Conservation (phyloP, 2,113 vertebrate species). For the Fulmarus glacialis region DNA sequence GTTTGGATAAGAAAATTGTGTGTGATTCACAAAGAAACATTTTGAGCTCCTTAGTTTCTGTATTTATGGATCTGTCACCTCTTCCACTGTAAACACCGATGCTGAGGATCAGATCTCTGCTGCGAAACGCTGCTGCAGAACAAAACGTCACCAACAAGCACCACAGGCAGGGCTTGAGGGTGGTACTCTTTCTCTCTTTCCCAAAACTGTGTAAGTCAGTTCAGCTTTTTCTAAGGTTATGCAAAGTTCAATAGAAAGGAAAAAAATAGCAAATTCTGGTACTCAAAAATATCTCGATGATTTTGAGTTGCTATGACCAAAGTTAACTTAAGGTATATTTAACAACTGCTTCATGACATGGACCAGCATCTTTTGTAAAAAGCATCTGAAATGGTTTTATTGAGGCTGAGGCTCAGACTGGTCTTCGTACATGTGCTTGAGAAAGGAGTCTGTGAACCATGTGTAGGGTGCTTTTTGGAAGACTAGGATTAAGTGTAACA, state of each 20-base stretch:
- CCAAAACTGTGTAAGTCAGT: not conserved
- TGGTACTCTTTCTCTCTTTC: not conserved
- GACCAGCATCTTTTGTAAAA: not conserved
- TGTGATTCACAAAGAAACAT: slow-evolving; percentile 31
- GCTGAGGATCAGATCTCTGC: not conserved
- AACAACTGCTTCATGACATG: not conserved
- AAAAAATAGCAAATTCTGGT: not conserved
- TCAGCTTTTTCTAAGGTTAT: not conserved
- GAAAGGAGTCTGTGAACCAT: not conserved
- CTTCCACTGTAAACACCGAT: not conserved
- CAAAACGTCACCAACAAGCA: not conserved
- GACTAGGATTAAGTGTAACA: not conserved
- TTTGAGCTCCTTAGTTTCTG: not conserved
- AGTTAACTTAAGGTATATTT: not conserved
- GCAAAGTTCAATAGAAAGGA: not conserved
- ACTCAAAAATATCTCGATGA: not conserved
- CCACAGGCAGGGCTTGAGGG: not conserved
- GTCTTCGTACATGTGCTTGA: fast-evolving
- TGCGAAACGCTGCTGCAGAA: not conserved
- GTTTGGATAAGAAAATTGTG: slow-evolving; percentile 28
- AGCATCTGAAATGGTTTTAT: not conserved
- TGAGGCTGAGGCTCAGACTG: not conserved
- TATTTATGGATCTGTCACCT: slow-evolving; percentile 29
- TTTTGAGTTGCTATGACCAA: not conserved
- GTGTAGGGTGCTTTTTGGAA: not conserved